A percentile compares a stretch with the other conserved stretches of the same genome.
Conservation (phyloP, 2,113 vertebrate species). For the Tiliqua scincoides region DNA sequence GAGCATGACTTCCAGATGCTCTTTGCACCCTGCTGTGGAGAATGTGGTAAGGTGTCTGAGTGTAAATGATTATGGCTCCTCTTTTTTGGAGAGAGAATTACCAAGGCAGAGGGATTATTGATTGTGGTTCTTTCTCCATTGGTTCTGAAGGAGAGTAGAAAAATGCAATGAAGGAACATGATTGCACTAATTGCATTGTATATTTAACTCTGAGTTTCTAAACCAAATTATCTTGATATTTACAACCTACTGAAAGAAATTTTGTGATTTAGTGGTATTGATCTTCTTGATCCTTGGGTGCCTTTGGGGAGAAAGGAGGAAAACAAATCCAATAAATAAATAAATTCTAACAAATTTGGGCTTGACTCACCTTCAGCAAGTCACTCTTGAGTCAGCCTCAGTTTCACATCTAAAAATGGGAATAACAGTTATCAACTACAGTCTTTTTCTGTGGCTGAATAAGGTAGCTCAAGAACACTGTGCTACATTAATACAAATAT, state of each 20-base stretch:
- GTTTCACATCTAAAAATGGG: neutral
- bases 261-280: neutral
- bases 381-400: neutral
- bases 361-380: neutral
- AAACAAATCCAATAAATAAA: too few relatives aligned
- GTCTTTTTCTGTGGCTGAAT: neutral
- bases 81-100: neutral
- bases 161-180: neutral
- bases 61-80: neutral
- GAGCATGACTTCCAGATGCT: conserved; percentile 85
- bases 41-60: conserved; percentile 75
- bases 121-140: neutral
- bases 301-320: too few relatives aligned
- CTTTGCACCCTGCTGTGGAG: conserved; percentile 80
- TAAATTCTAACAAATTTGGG: too few relatives aligned
- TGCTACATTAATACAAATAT: neutral
- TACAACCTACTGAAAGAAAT: neutral
- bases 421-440: neutral
- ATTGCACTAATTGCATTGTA: neutral
- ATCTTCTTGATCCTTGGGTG: neutral
- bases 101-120: neutral
- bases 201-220: neutral
- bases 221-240: neutral
- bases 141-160: neutral
- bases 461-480: neutral